A percentile compares a stretch with the other conserved stretches of the same genome.
These are phyloP conservation scores for Eleutherodactylus coqui DNA, from an alignment of 2,797 vertebrate species.

Conservation along the genomic window DNA sequence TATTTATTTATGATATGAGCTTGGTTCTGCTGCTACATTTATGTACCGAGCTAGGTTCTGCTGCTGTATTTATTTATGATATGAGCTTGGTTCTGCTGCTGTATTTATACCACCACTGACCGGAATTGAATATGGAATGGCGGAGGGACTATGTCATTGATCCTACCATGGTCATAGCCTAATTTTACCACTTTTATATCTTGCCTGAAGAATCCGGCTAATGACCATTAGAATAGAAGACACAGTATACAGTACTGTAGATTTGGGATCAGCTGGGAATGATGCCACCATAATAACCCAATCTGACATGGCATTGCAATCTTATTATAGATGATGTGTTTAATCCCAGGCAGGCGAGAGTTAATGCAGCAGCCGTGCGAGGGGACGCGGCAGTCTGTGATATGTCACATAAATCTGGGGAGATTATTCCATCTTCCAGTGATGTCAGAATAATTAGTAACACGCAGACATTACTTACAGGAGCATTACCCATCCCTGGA, in stretches of 20 bases:
- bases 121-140: neutral
- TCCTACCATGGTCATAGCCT: neutral
- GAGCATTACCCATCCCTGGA: slow-evolving; percentile 22
- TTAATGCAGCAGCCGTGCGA: slow-evolving; percentile 33
- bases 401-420: slow-evolving; percentile 56
- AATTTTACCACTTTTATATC: neutral
- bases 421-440: slow-evolving; percentile 57
- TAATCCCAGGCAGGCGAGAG: slow-evolving; percentile 25
- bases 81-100: too few relatives aligned
- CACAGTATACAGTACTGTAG: neutral
- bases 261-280: neutral
- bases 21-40: too few relatives aligned
- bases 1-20: too few relatives aligned
- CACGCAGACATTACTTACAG: slow-evolving; percentile 51
- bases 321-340: neutral
- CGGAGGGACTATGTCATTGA: neutral
- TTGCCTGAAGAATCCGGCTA: neutral
- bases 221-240: neutral
- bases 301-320: neutral
- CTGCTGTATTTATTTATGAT: too few relatives aligned
- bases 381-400: slow-evolving; percentile 45
- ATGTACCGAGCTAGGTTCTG: too few relatives aligned
- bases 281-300: neutral
- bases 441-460: slow-evolving; percentile 63
- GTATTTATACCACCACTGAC: neutral